A percentile compares a stretch with the other conserved stretches of the same genome.
Conservation (phyloP, 2,113 vertebrate species). For the Petroica traversi region DNA sequence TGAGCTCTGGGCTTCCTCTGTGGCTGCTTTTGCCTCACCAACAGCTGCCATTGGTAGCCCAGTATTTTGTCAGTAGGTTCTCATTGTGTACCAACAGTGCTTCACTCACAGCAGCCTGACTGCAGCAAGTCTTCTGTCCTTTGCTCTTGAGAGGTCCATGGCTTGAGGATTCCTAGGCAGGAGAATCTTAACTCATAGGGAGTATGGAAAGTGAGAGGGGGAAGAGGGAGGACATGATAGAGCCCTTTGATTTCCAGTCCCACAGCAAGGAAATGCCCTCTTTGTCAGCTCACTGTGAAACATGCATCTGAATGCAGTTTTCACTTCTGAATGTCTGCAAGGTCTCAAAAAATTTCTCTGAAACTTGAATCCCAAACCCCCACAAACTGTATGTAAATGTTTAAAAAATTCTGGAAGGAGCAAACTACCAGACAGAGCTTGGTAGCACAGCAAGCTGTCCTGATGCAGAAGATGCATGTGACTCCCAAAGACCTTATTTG, state of each 20-base stretch:
- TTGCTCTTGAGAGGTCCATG: background rate
- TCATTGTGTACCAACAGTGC: background rate
- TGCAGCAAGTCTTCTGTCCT: background rate
- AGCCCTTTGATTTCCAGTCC: background rate
- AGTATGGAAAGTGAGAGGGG: background rate
- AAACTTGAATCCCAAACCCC: background rate
- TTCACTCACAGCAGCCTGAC: background rate
- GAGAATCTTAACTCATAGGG: background rate
- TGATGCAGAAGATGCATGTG: fast-evolving
- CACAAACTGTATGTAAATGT: background rate
- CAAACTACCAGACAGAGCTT: background rate
- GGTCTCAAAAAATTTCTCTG: background rate
- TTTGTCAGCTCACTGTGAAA: background rate
- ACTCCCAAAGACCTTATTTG: background rate
- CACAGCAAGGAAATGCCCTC: background rate
- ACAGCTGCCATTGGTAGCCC: background rate
- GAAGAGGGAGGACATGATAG: background rate
- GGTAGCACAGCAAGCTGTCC: background rate
- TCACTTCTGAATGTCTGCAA: background rate
- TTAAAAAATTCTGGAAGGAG: background rate
- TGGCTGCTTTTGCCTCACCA: background rate
- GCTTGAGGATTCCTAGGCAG: background rate
- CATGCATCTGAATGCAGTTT: background rate
- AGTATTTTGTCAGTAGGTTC: background rate
- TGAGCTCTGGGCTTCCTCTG: background rate